phyloP scores from a whole-genome alignment of 2,113 vertebrate genomes.

The Microtus pennsylvanicus region DNA sequence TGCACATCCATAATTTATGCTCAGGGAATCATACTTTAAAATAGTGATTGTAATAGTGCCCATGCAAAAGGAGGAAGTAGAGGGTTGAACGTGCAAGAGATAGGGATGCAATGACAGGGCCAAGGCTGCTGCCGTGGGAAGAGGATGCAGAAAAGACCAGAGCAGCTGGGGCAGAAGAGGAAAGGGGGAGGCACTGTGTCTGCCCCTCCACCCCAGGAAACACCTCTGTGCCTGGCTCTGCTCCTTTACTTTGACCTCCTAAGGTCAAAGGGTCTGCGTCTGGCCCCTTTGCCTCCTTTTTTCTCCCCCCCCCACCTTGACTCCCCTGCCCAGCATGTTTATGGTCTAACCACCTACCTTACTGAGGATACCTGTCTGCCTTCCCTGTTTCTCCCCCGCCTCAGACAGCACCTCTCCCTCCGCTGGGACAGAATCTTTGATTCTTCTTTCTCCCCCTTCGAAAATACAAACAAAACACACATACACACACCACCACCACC shows the following conservation, averaged over 20 bases:
- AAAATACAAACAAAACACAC: slow-evolving; percentile 49
- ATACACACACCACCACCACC: slow-evolving; percentile 59
- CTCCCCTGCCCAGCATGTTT: neutral
- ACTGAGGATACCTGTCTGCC: slow-evolving; percentile 22
- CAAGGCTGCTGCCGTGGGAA: slow-evolving; percentile 69
- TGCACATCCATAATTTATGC: neutral
- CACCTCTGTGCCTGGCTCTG: slow-evolving; percentile 73
- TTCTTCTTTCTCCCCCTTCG: slow-evolving; percentile 69
- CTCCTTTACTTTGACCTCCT: slow-evolving; percentile 45
- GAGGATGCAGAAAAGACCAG: slow-evolving; percentile 70
- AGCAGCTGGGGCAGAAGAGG: slow-evolving; percentile 72
- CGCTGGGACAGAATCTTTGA: slow-evolving; percentile 62
- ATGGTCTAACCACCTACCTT: slow-evolving; percentile 51
- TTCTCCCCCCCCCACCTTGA: slow-evolving; percentile 70
- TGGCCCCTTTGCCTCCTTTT: slow-evolving; percentile 68
- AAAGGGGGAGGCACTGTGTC: slow-evolving; percentile 65
- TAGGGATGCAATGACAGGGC: slow-evolving; percentile 80
- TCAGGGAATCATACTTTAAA: neutral
- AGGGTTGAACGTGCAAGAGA: slow-evolving; percentile 74
- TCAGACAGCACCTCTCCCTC: neutral
- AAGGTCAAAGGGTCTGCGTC: slow-evolving; percentile 28
- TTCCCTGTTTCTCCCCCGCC: slow-evolving; percentile 56
- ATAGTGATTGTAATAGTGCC: slow-evolving; percentile 77
- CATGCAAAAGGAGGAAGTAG: slow-evolving; percentile 68
- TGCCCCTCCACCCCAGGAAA: slow-evolving; percentile 71